phyloP scores from a whole-genome alignment of 2,797 vertebrate species.

The Pangasius djambal region DNA sequence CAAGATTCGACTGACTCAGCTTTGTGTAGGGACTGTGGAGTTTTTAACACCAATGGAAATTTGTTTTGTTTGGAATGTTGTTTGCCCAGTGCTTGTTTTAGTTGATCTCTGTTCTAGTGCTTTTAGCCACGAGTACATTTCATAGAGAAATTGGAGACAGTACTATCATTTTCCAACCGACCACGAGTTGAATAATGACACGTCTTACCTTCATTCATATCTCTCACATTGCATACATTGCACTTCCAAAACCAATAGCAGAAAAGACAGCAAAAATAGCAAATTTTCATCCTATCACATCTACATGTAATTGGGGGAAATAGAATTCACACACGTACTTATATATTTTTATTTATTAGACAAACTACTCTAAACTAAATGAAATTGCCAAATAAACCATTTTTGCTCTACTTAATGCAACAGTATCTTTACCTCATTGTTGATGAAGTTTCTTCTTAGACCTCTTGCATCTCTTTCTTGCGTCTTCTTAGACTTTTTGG shows the following conservation, averaged over 20 bases:
- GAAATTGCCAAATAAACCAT: neutral
- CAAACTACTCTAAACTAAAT: neutral
- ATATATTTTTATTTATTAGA: neutral
- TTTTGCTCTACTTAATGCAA: neutral
- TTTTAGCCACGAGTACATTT: neutral
- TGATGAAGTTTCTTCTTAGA: neutral
- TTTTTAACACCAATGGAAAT: neutral
- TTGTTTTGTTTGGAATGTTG: too few species aligned
- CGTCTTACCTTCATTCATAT: neutral
- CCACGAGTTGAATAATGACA: neutral
- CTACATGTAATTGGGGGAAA: neutral
- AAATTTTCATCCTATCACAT: too few species aligned
- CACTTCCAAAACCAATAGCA: neutral
- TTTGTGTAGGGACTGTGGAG: neutral
- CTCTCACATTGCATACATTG: neutral
- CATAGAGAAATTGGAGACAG: neutral
- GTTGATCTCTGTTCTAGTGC: neutral
- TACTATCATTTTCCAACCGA: neutral
- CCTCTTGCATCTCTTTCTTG: neutral
- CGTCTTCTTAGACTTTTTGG: neutral
- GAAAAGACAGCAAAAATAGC: neutral
- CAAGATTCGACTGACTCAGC: neutral
- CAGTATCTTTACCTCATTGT: neutral
- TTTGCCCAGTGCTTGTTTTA: neutral
- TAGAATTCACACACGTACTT: neutral